These are phyloP conservation scores for Lingula anatina DNA, from an alignment of 2,888 invertebrate species.

Conservation along the genomic window DNA sequence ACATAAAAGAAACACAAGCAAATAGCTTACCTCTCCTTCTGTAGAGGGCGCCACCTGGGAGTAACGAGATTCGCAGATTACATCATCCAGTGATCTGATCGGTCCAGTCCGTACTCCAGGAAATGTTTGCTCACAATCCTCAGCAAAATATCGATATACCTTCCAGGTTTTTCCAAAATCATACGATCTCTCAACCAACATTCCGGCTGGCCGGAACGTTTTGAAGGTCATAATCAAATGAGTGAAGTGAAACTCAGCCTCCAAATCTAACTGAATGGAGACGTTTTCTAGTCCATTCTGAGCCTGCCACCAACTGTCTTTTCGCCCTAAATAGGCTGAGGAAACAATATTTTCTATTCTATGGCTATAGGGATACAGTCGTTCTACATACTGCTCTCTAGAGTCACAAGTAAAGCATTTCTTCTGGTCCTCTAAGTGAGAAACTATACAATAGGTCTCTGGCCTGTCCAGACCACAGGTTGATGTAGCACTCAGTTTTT, in stretches of 20 bases:
- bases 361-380: conserved; percentile 64
- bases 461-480: conserved; percentile 80
- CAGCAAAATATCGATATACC: conserved; percentile 93
- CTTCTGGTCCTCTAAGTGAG: conserved; percentile 43
- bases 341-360: conserved; percentile 89
- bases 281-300: conserved; percentile 95
- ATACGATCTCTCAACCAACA: conserved; percentile 78
- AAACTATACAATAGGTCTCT: conserved; percentile 88
- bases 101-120: conserved; percentile 70
- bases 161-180: conserved; percentile 93
- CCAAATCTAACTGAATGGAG: conserved; percentile 85
- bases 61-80: conserved; percentile 92
- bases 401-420: conserved; percentile 95
- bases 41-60: conserved; percentile 90
- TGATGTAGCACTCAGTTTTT: conserved; percentile 81
- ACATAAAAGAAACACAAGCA: too few species aligned
- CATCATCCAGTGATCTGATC: conserved; percentile 80
- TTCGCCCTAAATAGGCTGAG: conserved; percentile 50
- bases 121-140: conserved; percentile 85
- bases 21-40: conserved; percentile 85
- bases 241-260: conserved; percentile 98
- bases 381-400: conserved; percentile 60
- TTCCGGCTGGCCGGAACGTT: conserved; percentile 95
- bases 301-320: conserved; percentile 74
- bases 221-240: conserved; percentile 97